Conservation (phyloP, 2,888 invertebrate species). For the Junonia oenone region DNA sequence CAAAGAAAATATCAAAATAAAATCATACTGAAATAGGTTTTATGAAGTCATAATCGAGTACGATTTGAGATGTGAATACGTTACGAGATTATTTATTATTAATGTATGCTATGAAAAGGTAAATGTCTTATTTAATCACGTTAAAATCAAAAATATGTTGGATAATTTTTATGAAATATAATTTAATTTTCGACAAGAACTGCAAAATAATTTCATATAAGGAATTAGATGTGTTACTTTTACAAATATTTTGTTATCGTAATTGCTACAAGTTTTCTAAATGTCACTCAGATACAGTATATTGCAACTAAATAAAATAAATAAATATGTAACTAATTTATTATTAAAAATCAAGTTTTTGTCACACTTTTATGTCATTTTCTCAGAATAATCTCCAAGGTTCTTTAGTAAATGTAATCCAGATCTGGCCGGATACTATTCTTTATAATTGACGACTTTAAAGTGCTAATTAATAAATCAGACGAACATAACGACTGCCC, state of each 20-base stretch:
- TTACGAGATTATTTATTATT: neutral
- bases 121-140: too few species aligned
- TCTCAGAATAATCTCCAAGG: neutral
- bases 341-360: neutral
- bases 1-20: constrained; percentile 53
- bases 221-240: too few species aligned
- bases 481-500: constrained; percentile 41
- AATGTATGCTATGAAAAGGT: too few species aligned
- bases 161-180: too few species aligned
- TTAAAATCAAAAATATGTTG: too few species aligned
- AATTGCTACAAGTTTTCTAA: too few species aligned
- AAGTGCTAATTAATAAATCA: constrained; percentile 20
- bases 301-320: too few species aligned
- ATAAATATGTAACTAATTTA: too few species aligned
- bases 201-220: too few species aligned
- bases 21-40: constrained; percentile 43
- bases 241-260: too few species aligned
- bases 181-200: too few species aligned
- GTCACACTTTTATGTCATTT: neutral
- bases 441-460: neutral
- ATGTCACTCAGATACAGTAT: too few species aligned
- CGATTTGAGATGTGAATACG: constrained; percentile 19
- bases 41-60: constrained; percentile 30
- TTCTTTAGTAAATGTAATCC: neutral
- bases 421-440: neutral